Evolutionary conservation across 2,797 vertebrate genomes (phyloP).

Genomic region (Crossoptilon crossoptilon): DNA sequence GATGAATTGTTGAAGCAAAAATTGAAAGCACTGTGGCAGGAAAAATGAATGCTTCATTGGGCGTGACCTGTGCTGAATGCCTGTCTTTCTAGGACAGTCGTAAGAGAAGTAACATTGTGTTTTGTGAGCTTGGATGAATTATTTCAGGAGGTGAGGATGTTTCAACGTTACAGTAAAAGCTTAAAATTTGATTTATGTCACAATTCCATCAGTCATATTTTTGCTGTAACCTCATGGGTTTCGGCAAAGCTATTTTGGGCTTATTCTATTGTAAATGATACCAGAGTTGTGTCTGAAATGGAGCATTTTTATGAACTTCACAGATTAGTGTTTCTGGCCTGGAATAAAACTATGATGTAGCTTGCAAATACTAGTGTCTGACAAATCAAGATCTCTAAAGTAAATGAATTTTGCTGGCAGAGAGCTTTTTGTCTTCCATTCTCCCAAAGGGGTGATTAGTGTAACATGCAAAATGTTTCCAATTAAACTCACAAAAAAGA

Average conservation of each 20-base stretch:
- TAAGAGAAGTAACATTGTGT: background rate
- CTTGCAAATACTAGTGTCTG: conserved; percentile 29
- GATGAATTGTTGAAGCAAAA: conserved; percentile 15
- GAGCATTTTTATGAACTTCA: conserved; percentile 34
- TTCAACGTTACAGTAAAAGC: background rate
- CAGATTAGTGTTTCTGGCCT: conserved; percentile 36
- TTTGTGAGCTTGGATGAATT: conserved; percentile 2
- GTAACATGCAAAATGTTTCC: conserved; percentile 48
- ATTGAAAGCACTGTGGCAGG: background rate
- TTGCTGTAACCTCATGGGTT: background rate
- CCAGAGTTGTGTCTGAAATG: background rate
- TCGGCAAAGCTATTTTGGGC: background rate
- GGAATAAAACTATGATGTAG: background rate
- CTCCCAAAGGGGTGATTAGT: conserved; percentile 45
- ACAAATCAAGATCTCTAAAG: conserved; percentile 61
- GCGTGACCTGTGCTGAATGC: background rate
- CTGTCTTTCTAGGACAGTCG: conserved; percentile 6
- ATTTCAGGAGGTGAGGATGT: background rate
- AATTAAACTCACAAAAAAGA: conserved; percentile 37
- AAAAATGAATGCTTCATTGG: background rate
- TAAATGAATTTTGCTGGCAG: conserved; percentile 45
- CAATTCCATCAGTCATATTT: conserved; percentile 13
- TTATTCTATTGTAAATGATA: conserved; percentile 31
- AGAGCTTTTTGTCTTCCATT: conserved; percentile 46
- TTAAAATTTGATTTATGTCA: conserved; percentile 33